Conservation (phyloP, 2,888 invertebrate genomes). For the Agrochola macilenta region DNA sequence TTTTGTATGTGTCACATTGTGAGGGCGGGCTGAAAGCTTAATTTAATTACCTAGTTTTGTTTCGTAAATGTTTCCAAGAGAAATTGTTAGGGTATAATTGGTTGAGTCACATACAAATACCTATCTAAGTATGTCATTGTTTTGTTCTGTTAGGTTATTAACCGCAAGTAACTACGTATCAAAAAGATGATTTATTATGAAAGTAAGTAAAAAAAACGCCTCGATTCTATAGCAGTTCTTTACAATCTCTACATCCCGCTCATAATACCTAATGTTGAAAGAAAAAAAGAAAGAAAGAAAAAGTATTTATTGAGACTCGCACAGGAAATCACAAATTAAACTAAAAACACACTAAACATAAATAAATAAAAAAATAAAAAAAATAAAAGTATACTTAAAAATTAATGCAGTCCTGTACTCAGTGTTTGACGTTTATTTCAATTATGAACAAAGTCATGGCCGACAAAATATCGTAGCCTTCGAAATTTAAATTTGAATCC, state of each 20-base stretch:
- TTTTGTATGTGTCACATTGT: conserved; percentile 66
- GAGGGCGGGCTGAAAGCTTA: conserved; percentile 62
- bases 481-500: conserved; percentile 31
- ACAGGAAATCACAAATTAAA: too few species aligned
- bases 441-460: neutral
- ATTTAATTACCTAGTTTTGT: conserved; percentile 57
- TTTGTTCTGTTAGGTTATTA: neutral
- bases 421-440: neutral
- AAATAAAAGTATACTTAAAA: too few species aligned
- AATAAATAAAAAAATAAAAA: too few species aligned
- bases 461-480: neutral
- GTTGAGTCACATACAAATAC: conserved; percentile 32
- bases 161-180: neutral
- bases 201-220: neutral
- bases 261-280: too few species aligned
- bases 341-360: too few species aligned
- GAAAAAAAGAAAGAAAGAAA: too few species aligned
- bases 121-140: neutral
- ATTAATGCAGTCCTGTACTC: too few species aligned
- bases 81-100: conserved; percentile 44
- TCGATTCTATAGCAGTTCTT: neutral
- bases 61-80: conserved; percentile 42
- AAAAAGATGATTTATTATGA: neutral
- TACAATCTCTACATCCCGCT: neutral
- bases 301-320: too few species aligned